Evolutionary conservation across 2,797 vertebrate genomes (phyloP), one percentile per base, ranked within the genome.

Genomic region (Sebastes melanostomus): DNA sequence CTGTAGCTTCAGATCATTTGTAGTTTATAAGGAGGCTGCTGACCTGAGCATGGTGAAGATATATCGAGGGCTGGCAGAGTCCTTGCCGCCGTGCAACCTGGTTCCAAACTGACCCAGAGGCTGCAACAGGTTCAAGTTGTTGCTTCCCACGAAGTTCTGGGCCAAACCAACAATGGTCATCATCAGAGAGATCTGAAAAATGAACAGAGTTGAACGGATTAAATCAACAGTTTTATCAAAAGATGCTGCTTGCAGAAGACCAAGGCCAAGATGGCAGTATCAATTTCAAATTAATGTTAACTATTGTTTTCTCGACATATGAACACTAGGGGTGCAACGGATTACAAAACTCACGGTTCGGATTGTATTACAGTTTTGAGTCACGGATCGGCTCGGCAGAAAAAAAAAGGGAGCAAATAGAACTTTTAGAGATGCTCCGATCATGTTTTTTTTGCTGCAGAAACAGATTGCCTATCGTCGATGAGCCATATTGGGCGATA

Each of bases 11-110:
- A 29, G 18, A 67, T 5, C 13, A 30, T 11, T 30, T 11, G 11
- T 9, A 6, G 10, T 24, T 20, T 32, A 10, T 16, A 14, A 54
- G 16, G 8, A 34, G n/a, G 12, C 5, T 29, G 82, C 94, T 88
- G 59, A 99, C 98, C 98, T 99, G 82, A 99, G 98, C 98, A 99
- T 98, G 73, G 98, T 99, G 88, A 99, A 99, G 94, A 99, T 99
- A 92, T 99, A 99, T 97, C 98, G 97, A 95, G 98, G 98, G 86
- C 98, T 99, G 90, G 98, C 98, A 59, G 97, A 98, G 92, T 99
- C 98, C 71, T 99, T 99, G 77, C 98, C 98, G 14, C 98, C 98
- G 0, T 99, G 97, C 61, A 99, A 88, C 74, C 98, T 95, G 4
- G 98, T 99, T 82, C 98, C 98, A 94, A 99, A 99, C 95, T 99